Evolutionary conservation across 2,797 vertebrate species (phyloP).

Genomic region (Pangasius krempfi): DNA sequence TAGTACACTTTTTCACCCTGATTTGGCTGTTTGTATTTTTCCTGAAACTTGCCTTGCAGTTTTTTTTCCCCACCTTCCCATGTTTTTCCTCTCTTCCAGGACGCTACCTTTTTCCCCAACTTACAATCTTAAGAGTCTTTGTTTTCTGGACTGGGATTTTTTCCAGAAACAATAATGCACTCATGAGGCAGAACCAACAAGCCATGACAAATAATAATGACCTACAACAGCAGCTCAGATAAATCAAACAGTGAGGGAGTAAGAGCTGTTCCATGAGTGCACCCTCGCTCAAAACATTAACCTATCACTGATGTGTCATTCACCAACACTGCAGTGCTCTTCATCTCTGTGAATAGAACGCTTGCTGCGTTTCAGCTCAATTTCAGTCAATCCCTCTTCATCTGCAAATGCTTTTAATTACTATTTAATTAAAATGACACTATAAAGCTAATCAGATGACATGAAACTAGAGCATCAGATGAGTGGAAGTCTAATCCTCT

Average conservation of each 20-base stretch:
- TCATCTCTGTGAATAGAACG: background rate
- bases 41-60: no score
- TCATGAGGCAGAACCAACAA: background rate
- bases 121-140: no score
- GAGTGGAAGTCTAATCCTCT: background rate
- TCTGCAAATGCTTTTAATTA: background rate
- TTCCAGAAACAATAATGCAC: background rate
- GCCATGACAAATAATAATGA: slow-evolving; percentile 66
- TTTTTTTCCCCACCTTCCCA: no score
- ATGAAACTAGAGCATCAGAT: background rate
- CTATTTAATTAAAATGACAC: background rate
- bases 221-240: slow-evolving; percentile 56
- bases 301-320: slow-evolving; percentile 31
- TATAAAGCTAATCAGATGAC: background rate
- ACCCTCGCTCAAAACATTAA: slow-evolving; percentile 42
- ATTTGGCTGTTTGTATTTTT: no score
- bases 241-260: slow-evolving; percentile 60
- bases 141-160: background rate
- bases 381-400: background rate
- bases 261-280: background rate
- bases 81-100: no score
- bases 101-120: no score
- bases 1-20: no score
- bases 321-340: slow-evolving; percentile 37
- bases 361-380: background rate